Evolutionary conservation across 2,797 vertebrate genomes (phyloP).

Genomic region (Scyliorhinus canicula): DNA sequence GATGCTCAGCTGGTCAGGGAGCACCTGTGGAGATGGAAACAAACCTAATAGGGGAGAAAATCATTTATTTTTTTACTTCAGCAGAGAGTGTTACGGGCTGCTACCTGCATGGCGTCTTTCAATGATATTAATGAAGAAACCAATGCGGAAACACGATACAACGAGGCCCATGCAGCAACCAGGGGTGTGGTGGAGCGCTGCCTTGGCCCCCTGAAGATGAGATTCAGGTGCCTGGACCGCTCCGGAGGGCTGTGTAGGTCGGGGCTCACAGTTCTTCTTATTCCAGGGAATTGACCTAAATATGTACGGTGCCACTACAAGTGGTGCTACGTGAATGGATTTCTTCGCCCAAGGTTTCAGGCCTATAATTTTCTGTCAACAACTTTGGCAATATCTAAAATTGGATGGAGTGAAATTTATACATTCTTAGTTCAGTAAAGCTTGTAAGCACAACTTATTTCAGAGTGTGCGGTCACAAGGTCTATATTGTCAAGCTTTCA

Average conservation of each 20-base stretch:
- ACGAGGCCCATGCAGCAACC: too few species aligned
- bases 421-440: neutral
- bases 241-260: too few species aligned
- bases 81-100: neutral
- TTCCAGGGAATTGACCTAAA: neutral
- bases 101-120: neutral
- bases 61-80: neutral
- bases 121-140: neutral
- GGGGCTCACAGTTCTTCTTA: neutral
- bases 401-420: neutral
- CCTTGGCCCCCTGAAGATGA: too few species aligned
- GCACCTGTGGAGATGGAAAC: neutral
- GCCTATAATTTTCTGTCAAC: neutral
- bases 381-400: neutral
- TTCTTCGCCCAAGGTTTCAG: neutral
- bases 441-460: neutral
- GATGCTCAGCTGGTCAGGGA: neutral
- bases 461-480: neutral
- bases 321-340: neutral
- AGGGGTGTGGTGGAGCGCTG: too few species aligned
- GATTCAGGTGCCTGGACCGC: too few species aligned
- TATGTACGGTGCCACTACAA: neutral
- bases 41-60: neutral
- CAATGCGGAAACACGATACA: too few species aligned
- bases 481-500: neutral